Evolutionary conservation across 1,140 invertebrate genomes (phyloP).

Genomic region (Musca vetustissima): DNA sequence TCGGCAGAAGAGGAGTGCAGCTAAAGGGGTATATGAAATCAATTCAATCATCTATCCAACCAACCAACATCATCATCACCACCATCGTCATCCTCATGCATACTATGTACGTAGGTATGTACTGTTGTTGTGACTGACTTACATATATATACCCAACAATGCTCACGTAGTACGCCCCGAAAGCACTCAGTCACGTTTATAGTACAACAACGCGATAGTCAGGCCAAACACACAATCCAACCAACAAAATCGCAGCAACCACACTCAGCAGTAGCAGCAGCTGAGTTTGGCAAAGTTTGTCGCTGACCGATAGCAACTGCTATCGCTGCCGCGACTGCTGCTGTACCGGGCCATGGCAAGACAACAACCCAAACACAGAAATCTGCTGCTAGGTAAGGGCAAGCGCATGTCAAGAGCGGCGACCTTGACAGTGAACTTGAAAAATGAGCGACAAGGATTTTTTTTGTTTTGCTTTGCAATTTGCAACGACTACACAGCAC

Average conservation of each 20-base stretch:
- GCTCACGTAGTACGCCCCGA: no score
- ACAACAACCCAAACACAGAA: background rate
- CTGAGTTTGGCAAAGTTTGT: background rate
- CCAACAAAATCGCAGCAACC: background rate
- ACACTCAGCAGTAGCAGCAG: conserved; percentile 4
- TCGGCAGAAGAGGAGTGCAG: no score
- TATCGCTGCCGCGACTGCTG: background rate
- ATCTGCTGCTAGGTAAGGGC: conserved; percentile 17
- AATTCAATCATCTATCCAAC: no score
- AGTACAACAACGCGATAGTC: no score
- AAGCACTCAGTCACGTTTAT: no score
- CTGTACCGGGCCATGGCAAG: background rate
- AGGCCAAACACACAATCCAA: no score
- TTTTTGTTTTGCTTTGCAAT: conserved; percentile 24
- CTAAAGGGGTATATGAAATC: no score
- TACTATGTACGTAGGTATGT: no score
- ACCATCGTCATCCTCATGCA: no score
- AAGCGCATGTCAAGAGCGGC: conserved; percentile 40
- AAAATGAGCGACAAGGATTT: conserved; percentile 53
- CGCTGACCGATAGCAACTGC: background rate
- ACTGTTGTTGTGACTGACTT: no score
- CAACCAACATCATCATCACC: no score
- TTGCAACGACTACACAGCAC: background rate
- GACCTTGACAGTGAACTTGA: conserved; percentile 57
- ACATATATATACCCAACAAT: no score